Conservation (phyloP, 2,797 vertebrate species). For the Craterocephalus amniculus region DNA sequence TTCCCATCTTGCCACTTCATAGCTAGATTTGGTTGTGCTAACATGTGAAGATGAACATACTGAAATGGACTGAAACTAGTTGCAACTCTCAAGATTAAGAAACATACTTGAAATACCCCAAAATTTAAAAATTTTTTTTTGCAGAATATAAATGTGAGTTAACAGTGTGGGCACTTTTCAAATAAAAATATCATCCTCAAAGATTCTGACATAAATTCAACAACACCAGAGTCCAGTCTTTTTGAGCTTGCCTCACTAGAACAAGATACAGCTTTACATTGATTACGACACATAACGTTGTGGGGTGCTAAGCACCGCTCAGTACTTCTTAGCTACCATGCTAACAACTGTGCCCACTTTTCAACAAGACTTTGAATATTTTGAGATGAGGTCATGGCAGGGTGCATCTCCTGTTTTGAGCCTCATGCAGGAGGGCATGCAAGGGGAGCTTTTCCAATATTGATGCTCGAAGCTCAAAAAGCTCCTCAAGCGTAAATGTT, state of each 20-base stretch:
- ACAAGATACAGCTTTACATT: conserved; percentile 39
- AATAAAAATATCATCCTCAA: background rate
- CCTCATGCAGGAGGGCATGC: conserved; percentile 55
- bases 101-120: conserved; percentile 15
- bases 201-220: conserved; percentile 17
- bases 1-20: conserved; percentile 17
- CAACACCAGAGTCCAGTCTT: conserved; percentile 25
- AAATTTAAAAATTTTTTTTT: too few relatives aligned
- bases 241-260: conserved; percentile 28
- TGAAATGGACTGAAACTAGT: conserved; percentile 43
- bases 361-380: conserved; percentile 53
- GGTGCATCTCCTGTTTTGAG: conserved; percentile 51
- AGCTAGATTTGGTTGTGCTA: conserved; percentile 25
- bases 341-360: conserved; percentile 44
- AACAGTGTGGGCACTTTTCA: conserved; percentile 16
- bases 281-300: conserved; percentile 49
- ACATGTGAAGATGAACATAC: conserved; percentile 28
- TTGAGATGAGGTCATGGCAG: conserved; percentile 57
- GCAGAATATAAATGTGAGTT: conserved; percentile 20
- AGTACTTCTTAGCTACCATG: conserved; percentile 43
- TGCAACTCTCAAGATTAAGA: conserved; percentile 16
- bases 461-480: conserved; percentile 54
- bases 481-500: conserved; percentile 66
- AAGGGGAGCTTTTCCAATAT: conserved; percentile 59
- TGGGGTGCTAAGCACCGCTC: conserved; percentile 45